phyloP scores from a whole-genome alignment of 2,888 invertebrate species.

The Drosophila aldrichi region DNA sequence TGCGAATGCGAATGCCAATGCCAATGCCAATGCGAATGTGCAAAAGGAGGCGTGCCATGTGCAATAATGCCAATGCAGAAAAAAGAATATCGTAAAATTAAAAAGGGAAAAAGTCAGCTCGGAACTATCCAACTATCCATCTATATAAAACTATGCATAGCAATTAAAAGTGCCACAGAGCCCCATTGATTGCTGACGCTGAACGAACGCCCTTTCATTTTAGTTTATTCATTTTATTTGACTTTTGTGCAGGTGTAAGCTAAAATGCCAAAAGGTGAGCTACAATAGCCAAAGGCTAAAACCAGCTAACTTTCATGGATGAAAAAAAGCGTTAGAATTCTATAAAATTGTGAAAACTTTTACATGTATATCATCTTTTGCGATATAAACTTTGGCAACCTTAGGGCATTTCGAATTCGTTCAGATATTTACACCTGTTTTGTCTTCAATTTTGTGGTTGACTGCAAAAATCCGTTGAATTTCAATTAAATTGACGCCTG shows the following conservation, averaged over 20 bases:
- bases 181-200: slow-evolving; percentile 65
- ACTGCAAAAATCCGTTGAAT: slow-evolving; percentile 56
- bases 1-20: slow-evolving; percentile 19
- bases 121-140: slow-evolving; percentile 24
- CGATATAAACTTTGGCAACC: background rate
- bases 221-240: slow-evolving; percentile 19
- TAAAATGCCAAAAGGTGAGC: background rate
- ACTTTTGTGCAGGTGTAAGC: background rate
- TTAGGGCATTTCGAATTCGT: slow-evolving; percentile 33
- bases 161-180: slow-evolving; percentile 71
- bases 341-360: background rate
- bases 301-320: background rate
- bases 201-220: slow-evolving; percentile 26
- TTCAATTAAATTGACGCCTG: slow-evolving; percentile 61
- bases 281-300: slow-evolving; percentile 1
- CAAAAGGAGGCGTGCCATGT: slow-evolving; percentile 9
- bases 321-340: background rate
- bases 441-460: slow-evolving; percentile 41
- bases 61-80: slow-evolving; percentile 22
- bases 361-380: background rate
- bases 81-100: background rate
- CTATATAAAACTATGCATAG: slow-evolving; percentile 58
- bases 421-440: slow-evolving; percentile 18
- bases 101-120: slow-evolving; percentile 10
- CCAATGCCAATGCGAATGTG: slow-evolving; percentile 9